Percentiles rank a stretch among this genome's conserved stretches.
Conservation (phyloP, 2,113 vertebrate species). For the Dolichallabes microphthalmus region DNA sequence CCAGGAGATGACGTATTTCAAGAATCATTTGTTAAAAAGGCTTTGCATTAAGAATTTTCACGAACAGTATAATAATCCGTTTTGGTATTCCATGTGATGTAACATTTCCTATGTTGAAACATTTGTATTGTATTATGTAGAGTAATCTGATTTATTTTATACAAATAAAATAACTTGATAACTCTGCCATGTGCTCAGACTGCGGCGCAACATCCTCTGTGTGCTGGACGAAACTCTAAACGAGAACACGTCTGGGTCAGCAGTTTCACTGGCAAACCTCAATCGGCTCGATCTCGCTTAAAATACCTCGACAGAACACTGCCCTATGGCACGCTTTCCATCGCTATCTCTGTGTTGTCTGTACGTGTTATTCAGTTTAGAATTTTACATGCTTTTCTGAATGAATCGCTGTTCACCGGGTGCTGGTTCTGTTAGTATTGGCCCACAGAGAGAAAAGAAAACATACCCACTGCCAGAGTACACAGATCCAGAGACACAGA, state of each 20-base stretch:
- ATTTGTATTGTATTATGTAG: background rate
- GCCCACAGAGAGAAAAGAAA: conserved; percentile 44
- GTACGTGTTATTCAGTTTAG: conserved; percentile 41
- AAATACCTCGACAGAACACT: conserved; percentile 11
- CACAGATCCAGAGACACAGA: conserved; percentile 48
- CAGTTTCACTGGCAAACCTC: conserved; percentile 26
- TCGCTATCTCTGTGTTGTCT: conserved; percentile 24
- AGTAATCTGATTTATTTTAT: background rate
- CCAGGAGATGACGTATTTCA: background rate
- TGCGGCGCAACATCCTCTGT: background rate
- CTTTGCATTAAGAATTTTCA: background rate
- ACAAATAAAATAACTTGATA: background rate
- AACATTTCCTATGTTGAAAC: background rate
- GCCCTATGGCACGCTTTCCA: background rate
- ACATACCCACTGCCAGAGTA: conserved; percentile 47
- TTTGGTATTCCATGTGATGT: background rate
- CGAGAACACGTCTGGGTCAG: conserved; percentile 24
- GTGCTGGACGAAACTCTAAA: background rate
- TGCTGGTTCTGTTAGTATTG: conserved; percentile 50
- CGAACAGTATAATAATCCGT: background rate
- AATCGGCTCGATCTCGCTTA: conserved; percentile 1
- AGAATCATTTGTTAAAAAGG: background rate
- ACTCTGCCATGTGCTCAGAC: background rate
- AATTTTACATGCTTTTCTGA: conserved; percentile 53
- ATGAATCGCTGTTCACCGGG: conserved; percentile 49